Percentiles rank a stretch among this genome's conserved stretches.
Evolutionary conservation across 1,140 invertebrate genomes (phyloP).

Genomic region (Whitmania pigra): DNA sequence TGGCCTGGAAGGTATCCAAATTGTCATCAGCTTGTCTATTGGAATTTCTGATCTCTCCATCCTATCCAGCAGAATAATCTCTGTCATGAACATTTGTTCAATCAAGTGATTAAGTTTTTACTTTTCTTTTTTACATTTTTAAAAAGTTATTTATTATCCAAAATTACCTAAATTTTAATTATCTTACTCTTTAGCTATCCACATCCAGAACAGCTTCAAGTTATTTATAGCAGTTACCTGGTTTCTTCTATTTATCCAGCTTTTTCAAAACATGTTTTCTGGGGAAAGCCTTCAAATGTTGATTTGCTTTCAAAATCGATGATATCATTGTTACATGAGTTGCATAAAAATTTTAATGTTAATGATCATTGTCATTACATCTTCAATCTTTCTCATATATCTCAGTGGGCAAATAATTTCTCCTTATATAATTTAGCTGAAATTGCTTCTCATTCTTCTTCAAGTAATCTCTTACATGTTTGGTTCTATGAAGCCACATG

Average conservation of each 20-base stretch:
- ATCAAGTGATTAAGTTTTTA: conserved; percentile 46
- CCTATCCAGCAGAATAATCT: conserved; percentile 53
- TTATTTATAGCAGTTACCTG: conserved; percentile 48
- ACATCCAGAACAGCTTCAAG: conserved; percentile 53
- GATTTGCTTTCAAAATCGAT: conserved; percentile 50
- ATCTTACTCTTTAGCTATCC: conserved; percentile 48
- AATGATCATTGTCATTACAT: conserved; percentile 53
- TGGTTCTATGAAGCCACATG: conserved; percentile 60
- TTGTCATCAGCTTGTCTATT: conserved; percentile 52
- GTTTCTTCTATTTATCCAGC: conserved; percentile 42
- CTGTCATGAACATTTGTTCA: conserved; percentile 50
- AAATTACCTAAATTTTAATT: neutral
- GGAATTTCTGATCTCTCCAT: conserved; percentile 46
- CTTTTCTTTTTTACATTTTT: neutral
- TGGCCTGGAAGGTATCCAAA: conserved; percentile 56
- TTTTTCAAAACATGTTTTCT: conserved; percentile 42
- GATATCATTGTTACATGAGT: conserved; percentile 40
- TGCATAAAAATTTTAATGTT: conserved; percentile 48
- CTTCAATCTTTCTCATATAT: conserved; percentile 59
- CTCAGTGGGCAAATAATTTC: conserved; percentile 56
- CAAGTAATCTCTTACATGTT: conserved; percentile 47
- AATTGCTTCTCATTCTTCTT: conserved; percentile 24
- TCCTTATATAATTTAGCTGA: conserved; percentile 42
- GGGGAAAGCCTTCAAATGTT: conserved; percentile 44
- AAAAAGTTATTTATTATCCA: neutral